Conservation (phyloP, 2,888 invertebrate genomes). For the Stomorhina lunata region DNA sequence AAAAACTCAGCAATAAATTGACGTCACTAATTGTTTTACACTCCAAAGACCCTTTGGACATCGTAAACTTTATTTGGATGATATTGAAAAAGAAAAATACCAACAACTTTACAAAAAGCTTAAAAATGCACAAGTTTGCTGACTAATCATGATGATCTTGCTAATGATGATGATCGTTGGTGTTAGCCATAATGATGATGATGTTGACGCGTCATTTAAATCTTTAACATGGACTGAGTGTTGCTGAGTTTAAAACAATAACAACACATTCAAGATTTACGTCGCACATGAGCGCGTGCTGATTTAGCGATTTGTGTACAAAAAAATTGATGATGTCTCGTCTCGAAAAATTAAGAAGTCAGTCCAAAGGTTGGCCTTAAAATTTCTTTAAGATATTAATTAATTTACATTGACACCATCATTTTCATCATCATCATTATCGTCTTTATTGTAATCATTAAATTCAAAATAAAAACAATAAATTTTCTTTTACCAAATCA, state of each 20-base stretch:
- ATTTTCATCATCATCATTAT: not conserved
- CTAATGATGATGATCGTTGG: conserved; percentile 14
- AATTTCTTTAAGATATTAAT: conserved; percentile 36
- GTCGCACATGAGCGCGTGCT: conserved; percentile 44
- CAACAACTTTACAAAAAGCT: not conserved
- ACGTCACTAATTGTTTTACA: conserved; percentile 33
- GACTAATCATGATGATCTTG: conserved; percentile 18
- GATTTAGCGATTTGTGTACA: not conserved
- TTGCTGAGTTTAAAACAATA: not conserved
- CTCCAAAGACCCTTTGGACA: not conserved
- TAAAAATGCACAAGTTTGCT: not conserved
- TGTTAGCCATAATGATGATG: not conserved
- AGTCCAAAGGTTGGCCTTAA: not conserved
- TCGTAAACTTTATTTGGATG: not conserved
- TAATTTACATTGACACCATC: conserved; percentile 46
- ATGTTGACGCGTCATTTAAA: conserved; percentile 5
- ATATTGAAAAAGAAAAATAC: not conserved
- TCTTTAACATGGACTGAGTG: not conserved
- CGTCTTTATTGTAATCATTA: conserved; percentile 4
- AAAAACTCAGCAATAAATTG: not conserved
- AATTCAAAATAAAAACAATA: no score
- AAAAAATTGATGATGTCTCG: no score
- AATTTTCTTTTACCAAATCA: not conserved
- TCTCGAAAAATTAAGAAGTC: no score
- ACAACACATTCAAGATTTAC: conserved; percentile 8